Conservation (phyloP, 2,113 vertebrate genomes). For the Cyrtonyx montezumae region DNA sequence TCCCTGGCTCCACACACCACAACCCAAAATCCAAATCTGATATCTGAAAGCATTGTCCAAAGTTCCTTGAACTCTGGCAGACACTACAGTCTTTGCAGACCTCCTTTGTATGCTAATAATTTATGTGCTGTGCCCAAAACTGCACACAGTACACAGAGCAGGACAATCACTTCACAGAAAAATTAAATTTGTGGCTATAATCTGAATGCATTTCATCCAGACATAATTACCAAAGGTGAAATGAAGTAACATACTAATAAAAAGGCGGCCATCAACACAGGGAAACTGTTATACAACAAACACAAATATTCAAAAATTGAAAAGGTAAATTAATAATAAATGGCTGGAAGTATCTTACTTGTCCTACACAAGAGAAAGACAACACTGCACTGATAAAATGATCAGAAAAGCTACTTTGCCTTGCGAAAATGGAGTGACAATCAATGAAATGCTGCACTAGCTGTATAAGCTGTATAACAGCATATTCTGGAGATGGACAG, state of each 20-base stretch:
- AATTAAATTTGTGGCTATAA: not conserved
- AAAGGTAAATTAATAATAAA: not conserved
- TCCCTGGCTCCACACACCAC: too few relatives aligned
- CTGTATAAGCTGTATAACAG: not conserved
- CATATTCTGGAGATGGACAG: fast-evolving
- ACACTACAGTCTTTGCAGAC: not conserved
- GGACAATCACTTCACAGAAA: not conserved
- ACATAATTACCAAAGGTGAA: not conserved
- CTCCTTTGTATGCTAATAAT: not conserved
- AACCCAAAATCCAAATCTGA: too few relatives aligned
- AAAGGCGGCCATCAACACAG: not conserved
- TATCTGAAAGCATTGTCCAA: not conserved
- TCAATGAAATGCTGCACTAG: not conserved
- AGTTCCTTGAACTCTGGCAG: not conserved
- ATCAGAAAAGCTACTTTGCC: not conserved
- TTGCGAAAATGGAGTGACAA: not conserved
- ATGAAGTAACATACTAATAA: not conserved
- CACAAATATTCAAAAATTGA: not conserved
- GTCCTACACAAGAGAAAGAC: not conserved
- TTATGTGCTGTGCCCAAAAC: not conserved
- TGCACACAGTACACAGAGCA: too few relatives aligned
- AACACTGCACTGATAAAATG: not conserved
- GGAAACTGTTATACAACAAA: not conserved
- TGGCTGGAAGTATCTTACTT: not conserved
- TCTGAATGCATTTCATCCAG: not conserved